Conservation (phyloP, 2,888 invertebrate species). For the Brachyopa scutellaris region DNA sequence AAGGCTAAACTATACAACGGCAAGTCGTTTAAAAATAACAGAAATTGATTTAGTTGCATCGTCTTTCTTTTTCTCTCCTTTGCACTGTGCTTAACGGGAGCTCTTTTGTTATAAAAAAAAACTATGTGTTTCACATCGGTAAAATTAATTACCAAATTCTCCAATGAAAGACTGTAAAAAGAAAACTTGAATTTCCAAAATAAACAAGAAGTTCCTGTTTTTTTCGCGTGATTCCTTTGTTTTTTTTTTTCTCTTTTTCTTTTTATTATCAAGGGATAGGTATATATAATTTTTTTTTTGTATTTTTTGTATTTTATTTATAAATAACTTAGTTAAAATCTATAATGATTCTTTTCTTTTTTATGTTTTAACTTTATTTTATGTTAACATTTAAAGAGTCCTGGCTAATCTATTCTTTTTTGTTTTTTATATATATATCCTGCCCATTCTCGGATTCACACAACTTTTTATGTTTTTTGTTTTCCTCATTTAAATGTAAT, state of each 20-base stretch:
- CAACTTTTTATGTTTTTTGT: conserved; percentile 48
- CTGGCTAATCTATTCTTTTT: conserved; percentile 58
- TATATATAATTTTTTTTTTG: conserved; percentile 69
- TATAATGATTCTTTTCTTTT: conserved; percentile 76
- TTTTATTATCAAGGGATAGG: conserved; percentile 67
- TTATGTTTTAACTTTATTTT: conserved; percentile 62
- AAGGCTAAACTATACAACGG: no score
- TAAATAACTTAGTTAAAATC: conserved; percentile 81
- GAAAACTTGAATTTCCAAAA: conserved; percentile 15
- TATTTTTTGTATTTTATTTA: conserved; percentile 79
- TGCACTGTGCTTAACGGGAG: no score
- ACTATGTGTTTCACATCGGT: no score
- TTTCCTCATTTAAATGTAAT: conserved; percentile 54
- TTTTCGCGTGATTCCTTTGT: conserved; percentile 48
- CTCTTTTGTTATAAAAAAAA: no score
- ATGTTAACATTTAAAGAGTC: conserved; percentile 72
- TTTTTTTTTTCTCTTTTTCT: conserved; percentile 27
- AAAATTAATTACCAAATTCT: no score
- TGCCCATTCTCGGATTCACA: conserved; percentile 70
- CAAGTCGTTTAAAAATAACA: no score
- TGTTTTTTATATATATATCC: conserved; percentile 31
- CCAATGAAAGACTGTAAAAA: not conserved
- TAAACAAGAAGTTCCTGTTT: conserved; percentile 46
- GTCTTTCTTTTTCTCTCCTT: no score
- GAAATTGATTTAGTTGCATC: no score